These are phyloP conservation scores for Gila robusta DNA, from an alignment of 2,797 vertebrate species.

Conservation along the genomic window DNA sequence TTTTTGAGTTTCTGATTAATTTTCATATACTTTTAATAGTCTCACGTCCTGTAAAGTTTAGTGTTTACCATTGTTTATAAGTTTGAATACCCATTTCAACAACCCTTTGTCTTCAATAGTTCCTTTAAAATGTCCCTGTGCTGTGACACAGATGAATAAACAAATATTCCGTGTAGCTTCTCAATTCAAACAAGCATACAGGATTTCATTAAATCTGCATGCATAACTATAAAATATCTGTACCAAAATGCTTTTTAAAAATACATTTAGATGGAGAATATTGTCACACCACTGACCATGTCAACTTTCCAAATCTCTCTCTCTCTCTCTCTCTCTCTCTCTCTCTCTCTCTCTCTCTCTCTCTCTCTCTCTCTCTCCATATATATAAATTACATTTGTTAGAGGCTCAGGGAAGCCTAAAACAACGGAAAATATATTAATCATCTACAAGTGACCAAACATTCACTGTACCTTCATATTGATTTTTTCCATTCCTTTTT, in stretches of 20 bases:
- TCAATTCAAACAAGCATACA: not conserved
- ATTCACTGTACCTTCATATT: not conserved
- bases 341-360: no score
- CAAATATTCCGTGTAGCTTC: not conserved
- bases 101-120: not conserved
- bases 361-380: no score
- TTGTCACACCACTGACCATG: not conserved
- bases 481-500: conserved; percentile 3
- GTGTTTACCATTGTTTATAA: not conserved
- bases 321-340: no score
- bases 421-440: not conserved
- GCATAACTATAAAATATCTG: not conserved
- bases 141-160: no score
- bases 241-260: not conserved
- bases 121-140: not conserved
- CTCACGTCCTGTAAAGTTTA: not conserved
- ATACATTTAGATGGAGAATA: not conserved
- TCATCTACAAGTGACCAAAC: not conserved
- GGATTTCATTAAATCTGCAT: not conserved
- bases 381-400: not conserved
- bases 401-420: not conserved
- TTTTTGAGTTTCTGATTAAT: not conserved
- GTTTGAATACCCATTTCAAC: not conserved
- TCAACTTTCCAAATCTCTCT: not conserved
- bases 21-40: not conserved